phyloP scores from a whole-genome alignment of 2,888 invertebrate genomes.

The Sussaba pulchella region DNA sequence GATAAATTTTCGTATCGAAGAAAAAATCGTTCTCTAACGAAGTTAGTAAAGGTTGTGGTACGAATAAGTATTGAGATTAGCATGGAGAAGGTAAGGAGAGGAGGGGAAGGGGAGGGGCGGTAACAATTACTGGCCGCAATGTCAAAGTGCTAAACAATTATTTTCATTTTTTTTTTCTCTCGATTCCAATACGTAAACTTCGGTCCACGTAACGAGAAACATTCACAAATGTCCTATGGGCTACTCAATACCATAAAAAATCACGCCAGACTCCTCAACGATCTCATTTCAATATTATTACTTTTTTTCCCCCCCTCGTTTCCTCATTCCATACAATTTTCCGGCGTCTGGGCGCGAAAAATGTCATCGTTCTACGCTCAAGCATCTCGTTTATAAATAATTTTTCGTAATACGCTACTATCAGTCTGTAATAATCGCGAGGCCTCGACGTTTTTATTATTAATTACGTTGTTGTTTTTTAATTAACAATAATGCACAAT shows the following conservation, averaged over 20 bases:
- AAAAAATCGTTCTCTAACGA: not conserved
- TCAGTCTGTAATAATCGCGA: constrained; percentile 64
- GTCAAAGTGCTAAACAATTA: constrained; percentile 70
- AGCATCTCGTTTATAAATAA: constrained; percentile 53
- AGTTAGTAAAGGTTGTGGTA: not conserved
- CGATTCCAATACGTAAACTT: constrained; percentile 63
- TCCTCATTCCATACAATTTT: too few relatives aligned
- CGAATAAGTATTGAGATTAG: constrained; percentile 4
- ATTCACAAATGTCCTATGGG: constrained; percentile 19
- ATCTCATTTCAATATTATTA: not conserved
- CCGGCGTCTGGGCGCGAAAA: too few relatives aligned
- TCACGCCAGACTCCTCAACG: constrained; percentile 16
- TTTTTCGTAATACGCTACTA: constrained; percentile 61
- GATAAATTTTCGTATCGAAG: constrained; percentile 65
- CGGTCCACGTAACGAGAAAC: constrained; percentile 57
- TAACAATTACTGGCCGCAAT: constrained; percentile 81
- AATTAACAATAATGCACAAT: constrained; percentile 22
- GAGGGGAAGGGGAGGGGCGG: constrained; percentile 30
- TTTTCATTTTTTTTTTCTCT: constrained; percentile 61
- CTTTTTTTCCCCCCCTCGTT: not conserved
- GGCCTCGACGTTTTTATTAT: constrained; percentile 55
- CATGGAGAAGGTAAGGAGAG: not conserved
- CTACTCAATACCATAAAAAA: constrained; percentile 51
- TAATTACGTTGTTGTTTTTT: too few relatives aligned
- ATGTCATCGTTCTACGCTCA: constrained; percentile 30